A percentile compares a stretch with the other conserved stretches of the same genome.
These are phyloP conservation scores for Proisotoma minuta DNA, from an alignment of 2,888 invertebrate species.

Conservation along the genomic window DNA sequence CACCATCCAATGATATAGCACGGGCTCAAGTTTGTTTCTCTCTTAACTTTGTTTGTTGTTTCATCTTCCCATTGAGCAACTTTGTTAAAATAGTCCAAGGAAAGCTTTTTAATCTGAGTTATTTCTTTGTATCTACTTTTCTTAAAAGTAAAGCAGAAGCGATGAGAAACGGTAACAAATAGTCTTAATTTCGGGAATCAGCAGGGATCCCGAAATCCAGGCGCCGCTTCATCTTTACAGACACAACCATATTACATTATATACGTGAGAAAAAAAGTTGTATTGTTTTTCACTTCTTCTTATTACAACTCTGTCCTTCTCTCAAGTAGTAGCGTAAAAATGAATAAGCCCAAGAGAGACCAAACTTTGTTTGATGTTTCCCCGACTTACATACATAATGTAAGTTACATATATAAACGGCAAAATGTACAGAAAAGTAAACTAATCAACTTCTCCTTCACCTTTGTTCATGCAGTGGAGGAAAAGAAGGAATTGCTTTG, in stretches of 20 bases:
- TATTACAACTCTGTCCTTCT: not conserved
- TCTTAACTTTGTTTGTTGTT: slow-evolving; percentile 1
- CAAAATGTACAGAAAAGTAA: too few species aligned
- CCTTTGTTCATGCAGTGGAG: not conserved
- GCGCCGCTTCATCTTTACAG: slow-evolving; percentile 48
- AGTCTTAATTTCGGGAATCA: slow-evolving; percentile 48
- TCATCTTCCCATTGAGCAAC: not conserved
- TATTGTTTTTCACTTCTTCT: slow-evolving; percentile 37
- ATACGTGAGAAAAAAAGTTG: slow-evolving; percentile 47
- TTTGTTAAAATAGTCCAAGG: not conserved
- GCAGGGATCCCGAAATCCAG: slow-evolving; percentile 45
- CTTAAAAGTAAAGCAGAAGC: slow-evolving; percentile 31
- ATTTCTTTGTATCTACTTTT: not conserved
- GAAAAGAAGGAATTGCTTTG: not conserved
- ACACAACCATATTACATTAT: slow-evolving; percentile 47
- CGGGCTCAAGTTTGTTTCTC: not conserved
- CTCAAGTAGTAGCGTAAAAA: not conserved
- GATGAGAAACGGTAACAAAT: slow-evolving; percentile 47
- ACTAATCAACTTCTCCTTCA: not conserved
- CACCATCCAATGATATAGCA: too few species aligned
- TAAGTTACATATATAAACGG: too few species aligned
- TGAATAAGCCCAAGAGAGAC: not conserved
- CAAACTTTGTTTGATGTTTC: slow-evolving; percentile 43
- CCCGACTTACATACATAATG: slow-evolving; percentile 25
- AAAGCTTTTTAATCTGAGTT: slow-evolving; percentile 2